These are phyloP conservation scores for Pseudobourletiella spinata DNA, from an alignment of 1,140 invertebrate species.

Conservation along the genomic window DNA sequence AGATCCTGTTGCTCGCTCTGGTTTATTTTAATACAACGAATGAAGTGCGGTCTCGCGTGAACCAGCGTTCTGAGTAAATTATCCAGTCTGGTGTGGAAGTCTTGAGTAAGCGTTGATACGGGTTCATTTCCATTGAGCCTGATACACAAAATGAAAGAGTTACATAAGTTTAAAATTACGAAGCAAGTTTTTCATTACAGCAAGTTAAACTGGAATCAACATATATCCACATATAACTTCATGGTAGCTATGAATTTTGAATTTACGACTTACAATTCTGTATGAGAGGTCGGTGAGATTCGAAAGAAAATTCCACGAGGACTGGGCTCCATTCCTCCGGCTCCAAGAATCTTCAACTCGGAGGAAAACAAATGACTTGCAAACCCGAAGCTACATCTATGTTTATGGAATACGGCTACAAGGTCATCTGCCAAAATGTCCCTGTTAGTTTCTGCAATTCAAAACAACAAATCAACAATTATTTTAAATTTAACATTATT, in stretches of 20 bases:
- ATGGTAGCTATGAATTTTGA: too few species aligned
- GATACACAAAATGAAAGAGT: constrained; percentile 23
- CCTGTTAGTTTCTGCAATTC: constrained; percentile 65
- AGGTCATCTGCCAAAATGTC: constrained; percentile 86
- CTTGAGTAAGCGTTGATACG: constrained; percentile 82
- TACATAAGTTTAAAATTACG: too few species aligned
- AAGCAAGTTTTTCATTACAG: too few species aligned
- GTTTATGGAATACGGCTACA: constrained; percentile 84
- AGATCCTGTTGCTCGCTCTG: constrained; percentile 59
- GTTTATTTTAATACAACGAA: constrained; percentile 82
- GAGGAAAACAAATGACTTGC: constrained; percentile 87
- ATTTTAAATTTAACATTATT: too few species aligned
- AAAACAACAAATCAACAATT: too few species aligned
- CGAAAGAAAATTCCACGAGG: constrained; percentile 73
- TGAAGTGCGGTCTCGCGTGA: constrained; percentile 87
- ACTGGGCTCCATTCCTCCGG: constrained; percentile 59
- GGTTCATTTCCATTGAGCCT: constrained; percentile 76
- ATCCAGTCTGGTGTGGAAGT: constrained; percentile 86
- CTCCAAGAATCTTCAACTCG: constrained; percentile 77
- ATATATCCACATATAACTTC: too few species aligned
- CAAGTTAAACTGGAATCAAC: too few species aligned
- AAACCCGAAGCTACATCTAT: constrained; percentile 88
- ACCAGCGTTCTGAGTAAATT: constrained; percentile 82
- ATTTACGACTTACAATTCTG: constrained; percentile 52
- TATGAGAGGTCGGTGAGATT: constrained; percentile 82